Evolutionary conservation across 1,140 invertebrate species (phyloP).

Genomic region (Ceratina calcarata): DNA sequence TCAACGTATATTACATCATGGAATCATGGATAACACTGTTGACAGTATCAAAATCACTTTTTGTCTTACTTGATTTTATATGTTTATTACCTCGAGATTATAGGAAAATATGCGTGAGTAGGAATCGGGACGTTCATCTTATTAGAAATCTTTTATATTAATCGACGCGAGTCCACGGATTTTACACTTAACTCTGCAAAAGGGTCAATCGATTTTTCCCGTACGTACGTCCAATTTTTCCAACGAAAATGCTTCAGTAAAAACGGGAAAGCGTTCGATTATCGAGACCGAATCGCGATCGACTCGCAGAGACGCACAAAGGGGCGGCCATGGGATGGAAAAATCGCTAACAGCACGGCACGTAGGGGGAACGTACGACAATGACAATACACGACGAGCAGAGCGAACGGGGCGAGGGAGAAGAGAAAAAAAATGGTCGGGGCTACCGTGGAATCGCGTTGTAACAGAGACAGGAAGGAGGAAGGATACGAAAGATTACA

Average conservation of each 20-base stretch:
- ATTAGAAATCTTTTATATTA: too few species aligned
- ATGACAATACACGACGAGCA: background rate
- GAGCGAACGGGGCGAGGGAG: too few species aligned
- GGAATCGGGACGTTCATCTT: too few species aligned
- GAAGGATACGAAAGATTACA: conserved; percentile 26
- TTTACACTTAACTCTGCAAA: too few species aligned
- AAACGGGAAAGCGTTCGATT: conserved; percentile 11
- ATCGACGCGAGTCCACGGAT: too few species aligned
- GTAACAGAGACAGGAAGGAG: conserved; percentile 7
- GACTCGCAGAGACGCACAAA: background rate
- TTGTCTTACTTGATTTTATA: too few species aligned
- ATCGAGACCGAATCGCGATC: conserved; percentile 1
- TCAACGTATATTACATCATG: too few species aligned
- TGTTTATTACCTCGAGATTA: too few species aligned
- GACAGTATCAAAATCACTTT: too few species aligned
- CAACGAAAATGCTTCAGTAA: background rate
- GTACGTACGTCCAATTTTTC: background rate
- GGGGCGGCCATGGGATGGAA: background rate
- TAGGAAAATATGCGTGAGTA: too few species aligned
- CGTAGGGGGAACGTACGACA: background rate
- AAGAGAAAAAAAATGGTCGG: background rate
- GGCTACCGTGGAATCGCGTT: background rate
- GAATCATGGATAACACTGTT: too few species aligned
- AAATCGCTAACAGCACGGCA: background rate
- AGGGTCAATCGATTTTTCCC: too few species aligned